Percentiles rank a stretch among this genome's conserved stretches.
These are phyloP conservation scores for Genyomyrus donnyi DNA, from an alignment of 2,113 vertebrate genomes.

Conservation along the genomic window DNA sequence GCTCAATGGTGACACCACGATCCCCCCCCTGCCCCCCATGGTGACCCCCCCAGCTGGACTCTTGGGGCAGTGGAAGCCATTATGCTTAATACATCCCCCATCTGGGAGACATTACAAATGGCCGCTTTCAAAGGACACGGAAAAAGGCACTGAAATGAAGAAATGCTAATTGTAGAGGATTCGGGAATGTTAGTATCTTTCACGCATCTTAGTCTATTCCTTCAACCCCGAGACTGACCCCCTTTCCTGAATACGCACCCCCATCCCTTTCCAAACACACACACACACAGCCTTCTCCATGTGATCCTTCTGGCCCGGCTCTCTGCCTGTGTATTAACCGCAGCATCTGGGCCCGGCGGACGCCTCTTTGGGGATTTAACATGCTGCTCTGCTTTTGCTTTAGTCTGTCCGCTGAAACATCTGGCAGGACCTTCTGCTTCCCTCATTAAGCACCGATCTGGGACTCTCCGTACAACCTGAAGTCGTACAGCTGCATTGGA, in stretches of 20 bases:
- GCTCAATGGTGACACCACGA: not conserved
- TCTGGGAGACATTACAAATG: not conserved
- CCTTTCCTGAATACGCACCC: not conserved
- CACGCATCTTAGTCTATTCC: not conserved
- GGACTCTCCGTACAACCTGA: not conserved
- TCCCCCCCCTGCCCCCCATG: not conserved
- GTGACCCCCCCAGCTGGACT: not conserved
- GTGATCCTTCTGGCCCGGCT: not conserved
- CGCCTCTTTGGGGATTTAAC: not conserved
- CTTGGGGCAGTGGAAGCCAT: not conserved
- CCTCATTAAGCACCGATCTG: not conserved
- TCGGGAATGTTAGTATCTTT: not conserved
- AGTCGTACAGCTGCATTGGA: not conserved
- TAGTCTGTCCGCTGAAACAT: not conserved
- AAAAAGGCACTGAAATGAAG: not conserved
- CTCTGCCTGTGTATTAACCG: not conserved
- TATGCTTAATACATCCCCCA: not conserved
- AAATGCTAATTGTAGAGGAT: slow-evolving; percentile 1
- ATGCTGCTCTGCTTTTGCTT: not conserved
- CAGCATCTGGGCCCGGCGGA: not conserved
- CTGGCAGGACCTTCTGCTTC: not conserved
- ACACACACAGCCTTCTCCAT: not conserved
- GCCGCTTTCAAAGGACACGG: not conserved
- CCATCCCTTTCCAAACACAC: not conserved
- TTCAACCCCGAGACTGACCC: not conserved